These are phyloP conservation scores for Otis tarda DNA, from an alignment of 2,113 vertebrate genomes.

Conservation along the genomic window DNA sequence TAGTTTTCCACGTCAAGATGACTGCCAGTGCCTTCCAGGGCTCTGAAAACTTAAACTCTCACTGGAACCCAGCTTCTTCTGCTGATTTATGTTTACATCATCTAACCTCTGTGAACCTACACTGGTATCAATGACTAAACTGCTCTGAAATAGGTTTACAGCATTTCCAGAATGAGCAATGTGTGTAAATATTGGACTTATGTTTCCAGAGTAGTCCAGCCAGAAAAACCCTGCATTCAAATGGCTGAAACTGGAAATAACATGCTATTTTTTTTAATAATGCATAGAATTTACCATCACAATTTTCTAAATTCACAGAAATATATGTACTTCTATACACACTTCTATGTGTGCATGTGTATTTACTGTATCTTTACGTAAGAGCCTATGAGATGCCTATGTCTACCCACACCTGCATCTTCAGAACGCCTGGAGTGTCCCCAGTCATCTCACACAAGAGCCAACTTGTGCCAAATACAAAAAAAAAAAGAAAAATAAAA, in stretches of 20 bases:
- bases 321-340: background rate
- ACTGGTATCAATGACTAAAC: constrained; percentile 1
- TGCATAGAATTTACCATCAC: background rate
- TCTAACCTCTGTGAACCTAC: constrained; percentile 37
- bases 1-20: constrained; percentile 45
- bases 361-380: background rate
- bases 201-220: constrained; percentile 1
- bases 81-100: constrained; percentile 2
- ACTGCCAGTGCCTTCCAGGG: constrained; percentile 46
- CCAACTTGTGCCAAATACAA: background rate
- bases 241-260: background rate
- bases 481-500: background rate
- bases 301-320: background rate
- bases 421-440: background rate
- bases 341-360: background rate
- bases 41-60: constrained; percentile 44
- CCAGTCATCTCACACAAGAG: background rate
- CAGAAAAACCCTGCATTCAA: background rate
- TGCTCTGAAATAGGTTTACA: constrained; percentile 45
- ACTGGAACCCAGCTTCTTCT: constrained; percentile 8
- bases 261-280: background rate
- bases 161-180: background rate
- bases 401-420: background rate
- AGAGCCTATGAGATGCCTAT: background rate
- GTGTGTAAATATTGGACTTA: constrained; percentile 16